Percentiles rank a stretch among this genome's conserved stretches.
Evolutionary conservation across 2,797 vertebrate species (phyloP).

Genomic region (Knipowitschia caucasica): DNA sequence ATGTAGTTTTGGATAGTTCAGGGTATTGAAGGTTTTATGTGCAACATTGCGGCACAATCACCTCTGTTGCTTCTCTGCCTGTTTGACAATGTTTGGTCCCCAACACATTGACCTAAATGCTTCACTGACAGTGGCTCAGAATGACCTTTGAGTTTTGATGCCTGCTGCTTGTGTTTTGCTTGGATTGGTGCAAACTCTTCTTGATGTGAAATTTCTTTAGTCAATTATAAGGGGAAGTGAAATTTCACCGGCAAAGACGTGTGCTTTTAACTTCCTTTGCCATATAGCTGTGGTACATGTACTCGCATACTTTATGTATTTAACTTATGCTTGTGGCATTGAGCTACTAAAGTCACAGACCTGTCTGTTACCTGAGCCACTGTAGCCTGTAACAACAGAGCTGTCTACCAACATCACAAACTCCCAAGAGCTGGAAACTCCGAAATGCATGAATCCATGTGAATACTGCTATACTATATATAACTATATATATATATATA

Average conservation of each 20-base stretch:
- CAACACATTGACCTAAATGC: constrained; percentile 15
- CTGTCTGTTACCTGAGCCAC: constrained; percentile 47
- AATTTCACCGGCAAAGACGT: neutral
- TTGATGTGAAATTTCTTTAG: constrained; percentile 16
- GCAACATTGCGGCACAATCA: neutral
- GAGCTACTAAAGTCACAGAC: constrained; percentile 14
- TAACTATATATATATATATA: too few relatives aligned
- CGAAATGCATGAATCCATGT: neutral
- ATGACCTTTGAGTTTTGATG: constrained; percentile 37
- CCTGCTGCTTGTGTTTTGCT: constrained; percentile 21
- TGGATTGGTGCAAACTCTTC: constrained; percentile 1
- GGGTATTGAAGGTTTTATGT: neutral
- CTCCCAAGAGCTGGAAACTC: constrained; percentile 1
- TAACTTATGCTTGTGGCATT: constrained; percentile 24
- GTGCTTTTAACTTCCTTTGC: constrained; percentile 10
- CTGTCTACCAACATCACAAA: constrained; percentile 12
- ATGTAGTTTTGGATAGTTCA: neutral
- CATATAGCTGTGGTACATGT: constrained; percentile 2
- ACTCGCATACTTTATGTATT: constrained; percentile 12
- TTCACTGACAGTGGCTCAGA: constrained; percentile 8
- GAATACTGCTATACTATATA: too few relatives aligned
- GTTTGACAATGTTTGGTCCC: constrained; percentile 3
- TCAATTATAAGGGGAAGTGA: constrained; percentile 47
- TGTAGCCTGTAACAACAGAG: constrained; percentile 38
- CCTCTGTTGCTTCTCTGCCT: constrained; percentile 8